phyloP scores from a whole-genome alignment of 2,888 invertebrate genomes.

The Byasa hedistus region DNA sequence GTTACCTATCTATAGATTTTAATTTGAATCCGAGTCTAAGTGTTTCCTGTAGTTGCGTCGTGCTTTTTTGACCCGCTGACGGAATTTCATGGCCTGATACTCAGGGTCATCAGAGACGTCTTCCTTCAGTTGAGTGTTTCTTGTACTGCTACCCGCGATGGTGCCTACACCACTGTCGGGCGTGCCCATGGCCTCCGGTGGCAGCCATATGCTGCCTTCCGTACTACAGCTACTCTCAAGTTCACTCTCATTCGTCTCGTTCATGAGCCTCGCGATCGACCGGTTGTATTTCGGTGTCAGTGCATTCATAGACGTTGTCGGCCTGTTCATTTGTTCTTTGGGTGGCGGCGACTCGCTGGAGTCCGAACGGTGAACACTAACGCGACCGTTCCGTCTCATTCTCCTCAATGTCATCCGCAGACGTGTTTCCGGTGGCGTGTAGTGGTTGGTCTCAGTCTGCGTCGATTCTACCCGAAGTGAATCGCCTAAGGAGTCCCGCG shows the following conservation, averaged over 20 bases:
- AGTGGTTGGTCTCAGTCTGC: conserved; percentile 48
- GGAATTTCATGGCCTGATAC: conserved; percentile 74
- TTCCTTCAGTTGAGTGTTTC: conserved; percentile 49
- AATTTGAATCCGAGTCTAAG: conserved; percentile 84
- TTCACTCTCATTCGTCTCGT: conserved; percentile 75
- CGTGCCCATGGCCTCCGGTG: conserved; percentile 39
- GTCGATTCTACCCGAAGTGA: conserved; percentile 56
- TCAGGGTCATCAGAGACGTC: conserved; percentile 72
- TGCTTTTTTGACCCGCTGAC: conserved; percentile 81
- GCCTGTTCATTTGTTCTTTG: conserved; percentile 48
- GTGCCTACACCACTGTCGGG: conserved; percentile 71
- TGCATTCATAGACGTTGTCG: conserved; percentile 48
- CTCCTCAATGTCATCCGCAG: conserved; percentile 50
- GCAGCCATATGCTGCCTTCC: conserved; percentile 59
- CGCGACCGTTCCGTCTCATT: conserved; percentile 54
- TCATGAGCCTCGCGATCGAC: conserved; percentile 70
- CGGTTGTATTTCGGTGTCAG: conserved; percentile 56
- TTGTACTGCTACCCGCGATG: conserved; percentile 57
- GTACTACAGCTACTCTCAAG: conserved; percentile 74
- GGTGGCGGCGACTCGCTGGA: conserved; percentile 69
- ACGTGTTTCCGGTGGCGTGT: conserved; percentile 50
- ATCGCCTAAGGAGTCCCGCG: conserved; percentile 67
- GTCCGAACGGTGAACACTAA: conserved; percentile 58
- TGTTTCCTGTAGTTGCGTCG: conserved; percentile 82
- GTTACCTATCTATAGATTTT: conserved; percentile 46